A percentile compares a stretch with the other conserved stretches of the same genome.
Evolutionary conservation across 2,888 invertebrate genomes (phyloP).

Genomic region (Scrobipalpa atriplicella): DNA sequence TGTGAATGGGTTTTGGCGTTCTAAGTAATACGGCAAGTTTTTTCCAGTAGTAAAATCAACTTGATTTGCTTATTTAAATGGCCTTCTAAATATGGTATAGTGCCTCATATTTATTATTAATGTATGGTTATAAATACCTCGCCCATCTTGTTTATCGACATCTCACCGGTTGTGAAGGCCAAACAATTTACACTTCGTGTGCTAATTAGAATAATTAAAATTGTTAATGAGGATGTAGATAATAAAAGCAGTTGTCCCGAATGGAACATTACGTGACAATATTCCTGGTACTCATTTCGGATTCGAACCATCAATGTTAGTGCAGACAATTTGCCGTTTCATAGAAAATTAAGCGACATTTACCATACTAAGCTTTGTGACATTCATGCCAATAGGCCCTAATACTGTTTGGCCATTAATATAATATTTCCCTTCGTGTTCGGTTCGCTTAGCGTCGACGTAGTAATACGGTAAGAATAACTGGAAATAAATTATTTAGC

Average conservation of each 20-base stretch:
- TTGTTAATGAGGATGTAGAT: slow-evolving; percentile 70
- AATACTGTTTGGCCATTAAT: too few relatives aligned
- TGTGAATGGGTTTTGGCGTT: background rate
- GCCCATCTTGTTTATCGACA: slow-evolving; percentile 48
- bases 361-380: too few relatives aligned
- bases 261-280: background rate
- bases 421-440: too few relatives aligned
- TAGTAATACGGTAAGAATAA: too few relatives aligned
- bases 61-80: slow-evolving; percentile 2
- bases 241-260: slow-evolving; percentile 40
- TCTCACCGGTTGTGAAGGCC: slow-evolving; percentile 53
- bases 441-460: too few relatives aligned
- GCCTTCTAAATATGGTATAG: slow-evolving; percentile 8
- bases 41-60: background rate
- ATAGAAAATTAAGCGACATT: too few relatives aligned
- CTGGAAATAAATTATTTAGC: too few relatives aligned
- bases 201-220: slow-evolving; percentile 66
- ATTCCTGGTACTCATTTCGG: background rate
- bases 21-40: background rate
- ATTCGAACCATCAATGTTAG: too few relatives aligned
- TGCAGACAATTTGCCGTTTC: too few relatives aligned
- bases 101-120: slow-evolving; percentile 20
- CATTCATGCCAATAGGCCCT: too few relatives aligned
- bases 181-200: slow-evolving; percentile 55
- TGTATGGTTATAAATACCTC: slow-evolving; percentile 1